Conservation (phyloP, 2,888 invertebrate genomes). For the Clusia tigrina region DNA sequence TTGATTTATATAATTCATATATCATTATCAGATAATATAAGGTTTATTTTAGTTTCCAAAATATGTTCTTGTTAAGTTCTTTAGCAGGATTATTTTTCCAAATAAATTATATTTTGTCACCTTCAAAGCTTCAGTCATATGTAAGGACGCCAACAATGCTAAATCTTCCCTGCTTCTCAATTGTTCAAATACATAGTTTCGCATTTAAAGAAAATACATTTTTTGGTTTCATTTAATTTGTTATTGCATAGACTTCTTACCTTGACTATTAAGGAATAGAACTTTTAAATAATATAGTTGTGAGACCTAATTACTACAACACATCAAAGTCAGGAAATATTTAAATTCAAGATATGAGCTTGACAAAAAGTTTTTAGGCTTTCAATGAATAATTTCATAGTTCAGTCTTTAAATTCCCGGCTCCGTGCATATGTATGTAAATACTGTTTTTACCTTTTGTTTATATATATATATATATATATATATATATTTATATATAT, state of each 20-base stretch:
- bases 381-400: conserved; percentile 2
- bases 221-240: background rate
- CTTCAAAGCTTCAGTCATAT: no score
- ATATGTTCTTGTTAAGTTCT: no score
- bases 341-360: background rate
- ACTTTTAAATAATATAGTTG: background rate
- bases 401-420: conserved; percentile 62
- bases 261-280: background rate
- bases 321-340: conserved; percentile 6
- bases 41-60: background rate
- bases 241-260: background rate
- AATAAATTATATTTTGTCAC: no score
- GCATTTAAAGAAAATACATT: no score
- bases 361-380: background rate
- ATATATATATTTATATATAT: no score
- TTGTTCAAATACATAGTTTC: no score
- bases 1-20: background rate
- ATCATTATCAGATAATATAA: background rate
- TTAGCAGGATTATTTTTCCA: no score
- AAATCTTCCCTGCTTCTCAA: no score
- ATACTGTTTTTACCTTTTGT: conserved; percentile 17
- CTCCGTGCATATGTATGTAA: conserved; percentile 51
- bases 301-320: conserved; percentile 1
- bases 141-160: no score
- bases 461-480: no score